phyloP scores from a whole-genome alignment of 2,888 invertebrate genomes.

The Bedellia somnulentella region DNA sequence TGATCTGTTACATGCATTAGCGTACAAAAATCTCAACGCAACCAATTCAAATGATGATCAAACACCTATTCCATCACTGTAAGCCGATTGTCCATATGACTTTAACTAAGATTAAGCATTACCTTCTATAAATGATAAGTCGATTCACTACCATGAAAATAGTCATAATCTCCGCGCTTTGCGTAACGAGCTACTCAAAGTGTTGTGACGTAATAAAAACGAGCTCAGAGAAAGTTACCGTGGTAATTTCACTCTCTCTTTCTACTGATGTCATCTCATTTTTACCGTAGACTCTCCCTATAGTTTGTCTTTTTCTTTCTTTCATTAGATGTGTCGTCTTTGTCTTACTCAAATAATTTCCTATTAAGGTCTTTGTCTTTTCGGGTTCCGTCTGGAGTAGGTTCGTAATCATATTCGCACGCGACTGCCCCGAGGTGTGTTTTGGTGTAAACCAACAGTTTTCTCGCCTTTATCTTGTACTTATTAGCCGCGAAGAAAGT shows the following conservation, averaged over 20 bases:
- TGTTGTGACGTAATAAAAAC: slow-evolving; percentile 48
- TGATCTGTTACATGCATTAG: too few species aligned
- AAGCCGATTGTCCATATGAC: slow-evolving; percentile 4
- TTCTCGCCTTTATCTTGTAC: too few species aligned
- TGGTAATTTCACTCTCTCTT: slow-evolving; percentile 52
- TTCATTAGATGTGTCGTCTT: slow-evolving; percentile 12
- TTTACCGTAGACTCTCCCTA: slow-evolving; percentile 13
- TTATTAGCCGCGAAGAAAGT: too few species aligned
- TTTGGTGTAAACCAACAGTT: slow-evolving; percentile 41
- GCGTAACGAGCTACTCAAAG: slow-evolving; percentile 30
- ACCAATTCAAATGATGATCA: not conserved
- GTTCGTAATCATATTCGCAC: slow-evolving; percentile 34
- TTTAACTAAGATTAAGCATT: slow-evolving; percentile 35
- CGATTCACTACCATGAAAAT: slow-evolving; percentile 48
- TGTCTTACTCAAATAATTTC: slow-evolving; percentile 20
- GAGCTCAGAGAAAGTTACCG: slow-evolving; percentile 54
- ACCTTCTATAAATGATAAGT: slow-evolving; percentile 29
- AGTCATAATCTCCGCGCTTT: slow-evolving; percentile 43
- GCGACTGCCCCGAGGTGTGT: slow-evolving; percentile 29
- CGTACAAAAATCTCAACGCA: too few species aligned
- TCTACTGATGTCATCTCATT: slow-evolving; percentile 26
- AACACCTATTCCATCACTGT: not conserved
- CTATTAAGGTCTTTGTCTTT: slow-evolving; percentile 27
- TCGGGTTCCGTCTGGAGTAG: too few species aligned
- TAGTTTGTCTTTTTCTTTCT: slow-evolving; percentile 18